Conservation (phyloP, 2,797 vertebrate genomes). For the Fundulus diaphanus region DNA sequence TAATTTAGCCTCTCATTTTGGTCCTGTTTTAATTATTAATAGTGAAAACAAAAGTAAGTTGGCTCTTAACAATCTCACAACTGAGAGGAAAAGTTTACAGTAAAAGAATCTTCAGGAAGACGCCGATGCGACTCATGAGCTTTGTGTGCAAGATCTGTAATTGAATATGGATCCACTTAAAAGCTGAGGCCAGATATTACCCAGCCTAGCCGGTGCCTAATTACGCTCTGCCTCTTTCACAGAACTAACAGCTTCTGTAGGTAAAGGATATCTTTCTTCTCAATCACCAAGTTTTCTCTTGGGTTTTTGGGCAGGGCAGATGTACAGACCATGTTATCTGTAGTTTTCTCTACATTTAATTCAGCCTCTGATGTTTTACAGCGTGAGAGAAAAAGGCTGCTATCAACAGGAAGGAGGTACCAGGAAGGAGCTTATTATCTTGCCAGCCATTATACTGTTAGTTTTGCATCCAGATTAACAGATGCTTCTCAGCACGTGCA, state of each 20-base stretch:
- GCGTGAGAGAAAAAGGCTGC: constrained; percentile 22
- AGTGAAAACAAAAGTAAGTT: neutral
- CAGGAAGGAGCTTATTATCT: constrained; percentile 63
- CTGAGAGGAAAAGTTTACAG: neutral
- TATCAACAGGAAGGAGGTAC: constrained; percentile 62
- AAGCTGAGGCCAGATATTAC: neutral
- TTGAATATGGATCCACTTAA: constrained; percentile 1
- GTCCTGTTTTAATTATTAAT: neutral
- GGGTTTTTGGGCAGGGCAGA: constrained; percentile 30
- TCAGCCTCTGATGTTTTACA: constrained; percentile 10
- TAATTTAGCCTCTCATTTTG: neutral
- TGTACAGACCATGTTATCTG: constrained; percentile 7
- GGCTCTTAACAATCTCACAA: neutral
- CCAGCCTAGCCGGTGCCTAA: neutral
- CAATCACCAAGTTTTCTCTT: constrained; percentile 30
- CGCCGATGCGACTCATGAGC: neutral
- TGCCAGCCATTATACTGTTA: constrained; percentile 49
- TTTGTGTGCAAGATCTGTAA: neutral
- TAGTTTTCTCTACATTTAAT: constrained; percentile 20
- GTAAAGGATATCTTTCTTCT: constrained; percentile 27
- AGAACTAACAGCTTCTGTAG: constrained; percentile 22
- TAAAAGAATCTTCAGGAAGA: neutral
- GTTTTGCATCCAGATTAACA: constrained; percentile 24
- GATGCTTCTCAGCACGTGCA: constrained; percentile 57
- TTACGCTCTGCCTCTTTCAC: neutral